Evolutionary conservation across 2,888 invertebrate genomes (phyloP).

Genomic region (Ormyrus labotus): DNA sequence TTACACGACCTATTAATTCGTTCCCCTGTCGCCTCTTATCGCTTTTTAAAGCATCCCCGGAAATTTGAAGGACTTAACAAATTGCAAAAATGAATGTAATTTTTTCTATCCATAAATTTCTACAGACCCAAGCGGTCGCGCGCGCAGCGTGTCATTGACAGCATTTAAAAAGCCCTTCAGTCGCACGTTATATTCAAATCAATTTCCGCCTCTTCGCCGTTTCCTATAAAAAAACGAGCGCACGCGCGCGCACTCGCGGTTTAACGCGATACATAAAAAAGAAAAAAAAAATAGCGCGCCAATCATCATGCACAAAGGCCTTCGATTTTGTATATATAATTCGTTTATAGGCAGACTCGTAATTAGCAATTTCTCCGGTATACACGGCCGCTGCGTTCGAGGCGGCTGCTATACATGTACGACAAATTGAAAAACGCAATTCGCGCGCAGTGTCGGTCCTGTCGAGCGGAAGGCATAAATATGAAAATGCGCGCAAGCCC

Average conservation of each 20-base stretch:
- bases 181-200: constrained; percentile 6
- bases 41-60: too few species aligned
- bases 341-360: constrained; percentile 33
- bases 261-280: not conserved
- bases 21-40: too few species aligned
- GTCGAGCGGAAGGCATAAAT: constrained; percentile 52
- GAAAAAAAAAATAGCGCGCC: not conserved
- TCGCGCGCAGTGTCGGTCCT: constrained; percentile 9
- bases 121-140: not conserved
- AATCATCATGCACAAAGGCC: constrained; percentile 25
- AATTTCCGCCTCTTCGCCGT: not conserved
- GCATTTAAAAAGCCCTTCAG: constrained; percentile 10
- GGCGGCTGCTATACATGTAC: not conserved
- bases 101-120: constrained; percentile 6
- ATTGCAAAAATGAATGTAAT: too few species aligned
- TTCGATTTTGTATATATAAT: constrained; percentile 31
- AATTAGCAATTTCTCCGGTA: constrained; percentile 37
- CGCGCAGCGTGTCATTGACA: not conserved
- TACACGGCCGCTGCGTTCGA: not conserved
- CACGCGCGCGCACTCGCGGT: not conserved
- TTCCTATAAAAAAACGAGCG: not conserved
- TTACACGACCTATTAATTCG: too few species aligned
- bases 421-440: constrained; percentile 53
- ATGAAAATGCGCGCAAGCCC: constrained; percentile 45
- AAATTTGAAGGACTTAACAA: too few species aligned